phyloP scores from a whole-genome alignment of 2,888 invertebrate species.

The Caradrina kadenii region DNA sequence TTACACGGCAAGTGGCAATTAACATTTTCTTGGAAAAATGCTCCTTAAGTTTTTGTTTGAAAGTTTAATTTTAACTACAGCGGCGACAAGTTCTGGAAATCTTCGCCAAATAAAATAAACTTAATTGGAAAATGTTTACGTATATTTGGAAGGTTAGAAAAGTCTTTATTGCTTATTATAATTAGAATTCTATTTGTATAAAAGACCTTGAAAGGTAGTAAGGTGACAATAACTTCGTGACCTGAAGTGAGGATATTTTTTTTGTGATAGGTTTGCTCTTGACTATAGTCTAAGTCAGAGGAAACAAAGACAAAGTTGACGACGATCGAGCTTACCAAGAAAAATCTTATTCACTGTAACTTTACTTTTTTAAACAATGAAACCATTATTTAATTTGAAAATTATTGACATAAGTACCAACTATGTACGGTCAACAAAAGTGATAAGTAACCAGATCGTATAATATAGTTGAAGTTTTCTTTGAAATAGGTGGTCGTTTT shows the following conservation, averaged over 20 bases:
- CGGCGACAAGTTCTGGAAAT: conserved; percentile 27
- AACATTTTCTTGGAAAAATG: conserved; percentile 55
- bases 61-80: conserved; percentile 33
- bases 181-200: conserved; percentile 16
- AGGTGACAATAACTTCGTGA: background rate
- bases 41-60: conserved; percentile 32
- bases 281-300: too few species aligned
- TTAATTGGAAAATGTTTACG: conserved; percentile 13
- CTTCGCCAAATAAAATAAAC: conserved; percentile 3
- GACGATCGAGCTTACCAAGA: too few species aligned
- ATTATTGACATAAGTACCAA: too few species aligned
- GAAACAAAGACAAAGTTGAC: too few species aligned
- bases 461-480: too few species aligned
- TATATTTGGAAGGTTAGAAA: conserved; percentile 7
- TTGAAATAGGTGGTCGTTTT: too few species aligned
- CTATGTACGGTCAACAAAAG: too few species aligned
- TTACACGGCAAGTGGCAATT: conserved; percentile 53
- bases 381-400: too few species aligned
- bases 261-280: too few species aligned
- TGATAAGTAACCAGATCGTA: too few species aligned
- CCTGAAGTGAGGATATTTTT: background rate
- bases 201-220: background rate
- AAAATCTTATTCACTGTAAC: too few species aligned
- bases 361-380: too few species aligned
- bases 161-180: background rate